phyloP scores from a whole-genome alignment of 2,888 invertebrate species.

The Branchipolynoe longqiensis region DNA sequence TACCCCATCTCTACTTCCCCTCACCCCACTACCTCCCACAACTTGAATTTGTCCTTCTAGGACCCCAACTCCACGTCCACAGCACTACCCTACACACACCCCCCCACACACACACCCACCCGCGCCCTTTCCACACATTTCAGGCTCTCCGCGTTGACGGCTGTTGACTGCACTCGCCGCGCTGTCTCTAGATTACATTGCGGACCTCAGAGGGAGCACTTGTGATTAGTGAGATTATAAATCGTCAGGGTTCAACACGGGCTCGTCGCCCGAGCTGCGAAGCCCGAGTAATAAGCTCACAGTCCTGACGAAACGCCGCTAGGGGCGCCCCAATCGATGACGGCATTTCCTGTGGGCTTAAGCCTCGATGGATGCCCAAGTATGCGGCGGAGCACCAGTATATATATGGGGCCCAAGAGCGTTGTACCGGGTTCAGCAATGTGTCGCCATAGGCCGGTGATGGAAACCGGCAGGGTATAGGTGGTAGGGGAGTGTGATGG shows the following conservation, averaged over 20 bases:
- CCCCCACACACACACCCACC: not conserved
- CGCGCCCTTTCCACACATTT: too few relatives aligned
- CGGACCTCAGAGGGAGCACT: not conserved
- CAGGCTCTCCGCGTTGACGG: too few relatives aligned
- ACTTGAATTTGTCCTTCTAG: too few relatives aligned
- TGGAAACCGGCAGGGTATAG: too few relatives aligned
- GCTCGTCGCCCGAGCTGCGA: not conserved
- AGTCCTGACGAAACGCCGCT: not conserved
- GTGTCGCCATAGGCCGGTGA: too few relatives aligned
- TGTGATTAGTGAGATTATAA: slow-evolving; percentile 32
- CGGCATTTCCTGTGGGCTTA: not conserved
- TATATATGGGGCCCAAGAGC: too few relatives aligned
- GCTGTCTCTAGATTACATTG: not conserved
- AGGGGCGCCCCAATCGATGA: not conserved
- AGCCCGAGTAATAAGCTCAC: not conserved
- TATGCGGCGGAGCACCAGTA: too few relatives aligned
- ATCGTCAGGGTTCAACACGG: not conserved
- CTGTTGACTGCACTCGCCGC: too few relatives aligned
- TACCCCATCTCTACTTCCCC: too few relatives aligned
- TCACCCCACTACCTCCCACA: too few relatives aligned
- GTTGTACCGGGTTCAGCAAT: too few relatives aligned
- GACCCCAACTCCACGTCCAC: not conserved
- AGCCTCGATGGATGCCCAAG: not conserved
- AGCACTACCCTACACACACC: not conserved
- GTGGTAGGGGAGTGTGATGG: too few relatives aligned